Conservation (phyloP, 2,888 invertebrate species). For the Nomada goodeniana region DNA sequence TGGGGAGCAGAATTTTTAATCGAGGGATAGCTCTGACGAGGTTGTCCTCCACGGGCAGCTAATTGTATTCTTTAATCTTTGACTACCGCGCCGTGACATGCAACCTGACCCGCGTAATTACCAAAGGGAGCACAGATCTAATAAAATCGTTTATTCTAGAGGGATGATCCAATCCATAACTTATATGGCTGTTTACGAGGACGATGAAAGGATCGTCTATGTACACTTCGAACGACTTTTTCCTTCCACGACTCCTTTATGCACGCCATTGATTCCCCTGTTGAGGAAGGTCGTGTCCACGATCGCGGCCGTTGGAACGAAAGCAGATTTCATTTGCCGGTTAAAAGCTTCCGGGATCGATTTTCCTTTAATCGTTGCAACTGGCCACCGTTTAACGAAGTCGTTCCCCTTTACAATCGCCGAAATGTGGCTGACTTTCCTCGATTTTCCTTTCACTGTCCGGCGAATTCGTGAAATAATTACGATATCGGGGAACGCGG, state of each 20-base stretch:
- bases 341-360: background rate
- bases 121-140: conserved; percentile 33
- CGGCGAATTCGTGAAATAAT: background rate
- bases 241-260: conserved; percentile 3
- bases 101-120: conserved; percentile 44
- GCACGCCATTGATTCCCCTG: conserved; percentile 9
- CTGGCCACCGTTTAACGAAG: conserved; percentile 14
- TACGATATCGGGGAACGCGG: background rate
- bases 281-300: background rate
- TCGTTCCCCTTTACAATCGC: background rate
- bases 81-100: conserved; percentile 26
- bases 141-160: conserved; percentile 33
- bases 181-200: conserved; percentile 53
- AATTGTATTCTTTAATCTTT: conserved; percentile 47
- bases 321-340: conserved; percentile 17
- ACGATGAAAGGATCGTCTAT: conserved; percentile 6
- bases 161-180: conserved; percentile 47
- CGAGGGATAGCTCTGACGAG: background rate
- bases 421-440: background rate
- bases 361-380: background rate
- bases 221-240: background rate
- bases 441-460: background rate
- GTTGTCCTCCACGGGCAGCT: conserved; percentile 18
- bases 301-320: background rate
- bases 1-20: conserved; percentile 15